phyloP scores from a whole-genome alignment of 2,888 invertebrate genomes.

The Drepanosiphum platanoidis region DNA sequence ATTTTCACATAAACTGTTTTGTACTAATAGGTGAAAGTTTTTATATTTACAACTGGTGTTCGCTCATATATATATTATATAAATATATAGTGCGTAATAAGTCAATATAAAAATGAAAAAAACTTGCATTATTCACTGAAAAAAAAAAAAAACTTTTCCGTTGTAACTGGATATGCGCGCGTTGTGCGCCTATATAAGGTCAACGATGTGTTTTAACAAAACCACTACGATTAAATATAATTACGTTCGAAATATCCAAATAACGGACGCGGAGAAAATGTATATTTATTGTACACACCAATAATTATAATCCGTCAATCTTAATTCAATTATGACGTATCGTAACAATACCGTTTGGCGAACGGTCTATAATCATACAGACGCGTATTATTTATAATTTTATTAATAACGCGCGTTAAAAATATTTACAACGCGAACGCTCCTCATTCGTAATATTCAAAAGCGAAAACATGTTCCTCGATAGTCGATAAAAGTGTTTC shows the following conservation, averaged over 20 bases:
- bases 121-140: not conserved
- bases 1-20: not conserved
- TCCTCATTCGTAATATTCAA: too few species aligned
- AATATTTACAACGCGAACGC: too few species aligned
- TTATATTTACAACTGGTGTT: not conserved
- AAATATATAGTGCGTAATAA: not conserved
- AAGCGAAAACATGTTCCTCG: too few species aligned
- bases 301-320: too few species aligned
- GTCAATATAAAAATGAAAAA: not conserved
- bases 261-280: too few species aligned
- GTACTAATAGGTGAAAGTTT: not conserved
- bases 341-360: too few species aligned
- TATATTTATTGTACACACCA: too few species aligned
- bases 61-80: not conserved
- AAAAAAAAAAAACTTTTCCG: not conserved
- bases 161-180: not conserved
- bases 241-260: not conserved
- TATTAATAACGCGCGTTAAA: too few species aligned
- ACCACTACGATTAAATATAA: constrained; percentile 3
- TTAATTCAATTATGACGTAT: too few species aligned
- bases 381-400: too few species aligned
- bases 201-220: not conserved
- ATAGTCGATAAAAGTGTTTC: too few species aligned
- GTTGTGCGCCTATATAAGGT: not conserved
- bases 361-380: too few species aligned